Conservation (phyloP, 2,797 vertebrate genomes). For the Adrianichthys oophorus region DNA sequence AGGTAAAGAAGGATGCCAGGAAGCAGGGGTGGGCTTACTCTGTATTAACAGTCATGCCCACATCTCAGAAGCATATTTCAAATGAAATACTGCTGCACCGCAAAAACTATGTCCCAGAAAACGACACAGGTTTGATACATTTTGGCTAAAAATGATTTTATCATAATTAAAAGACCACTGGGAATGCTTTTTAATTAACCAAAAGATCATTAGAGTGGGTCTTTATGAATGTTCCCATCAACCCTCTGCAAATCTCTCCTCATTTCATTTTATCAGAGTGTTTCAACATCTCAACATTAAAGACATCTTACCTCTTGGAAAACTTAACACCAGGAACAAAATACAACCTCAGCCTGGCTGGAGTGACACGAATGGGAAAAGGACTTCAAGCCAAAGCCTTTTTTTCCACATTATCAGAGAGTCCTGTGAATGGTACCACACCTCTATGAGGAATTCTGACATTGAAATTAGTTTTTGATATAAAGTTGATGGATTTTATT, state of each 20-base stretch:
- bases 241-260: neutral
- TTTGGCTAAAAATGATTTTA: too few relatives aligned
- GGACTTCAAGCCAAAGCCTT: conserved; percentile 35
- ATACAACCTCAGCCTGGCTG: conserved; percentile 63
- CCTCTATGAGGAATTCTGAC: neutral
- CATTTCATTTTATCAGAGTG: conserved; percentile 45
- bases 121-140: too few relatives aligned
- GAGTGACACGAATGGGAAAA: conserved; percentile 51
- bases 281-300: conserved; percentile 41
- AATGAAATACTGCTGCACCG: too few relatives aligned
- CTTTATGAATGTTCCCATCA: neutral
- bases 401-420: conserved; percentile 32
- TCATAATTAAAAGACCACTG: too few relatives aligned
- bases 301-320: conserved; percentile 31
- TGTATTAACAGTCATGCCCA: too few relatives aligned
- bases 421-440: conserved; percentile 38
- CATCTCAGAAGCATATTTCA: too few relatives aligned
- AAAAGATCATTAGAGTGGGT: neutral
- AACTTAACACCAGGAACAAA: conserved; percentile 45
- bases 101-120: too few relatives aligned
- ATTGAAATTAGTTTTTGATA: neutral
- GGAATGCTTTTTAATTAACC: too few relatives aligned
- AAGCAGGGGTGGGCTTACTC: too few relatives aligned
- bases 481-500: neutral
- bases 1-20: too few relatives aligned